A percentile compares a stretch with the other conserved stretches of the same genome.
phyloP scores from a whole-genome alignment of 2,113 vertebrate genomes.

The Setophaga petechia region DNA sequence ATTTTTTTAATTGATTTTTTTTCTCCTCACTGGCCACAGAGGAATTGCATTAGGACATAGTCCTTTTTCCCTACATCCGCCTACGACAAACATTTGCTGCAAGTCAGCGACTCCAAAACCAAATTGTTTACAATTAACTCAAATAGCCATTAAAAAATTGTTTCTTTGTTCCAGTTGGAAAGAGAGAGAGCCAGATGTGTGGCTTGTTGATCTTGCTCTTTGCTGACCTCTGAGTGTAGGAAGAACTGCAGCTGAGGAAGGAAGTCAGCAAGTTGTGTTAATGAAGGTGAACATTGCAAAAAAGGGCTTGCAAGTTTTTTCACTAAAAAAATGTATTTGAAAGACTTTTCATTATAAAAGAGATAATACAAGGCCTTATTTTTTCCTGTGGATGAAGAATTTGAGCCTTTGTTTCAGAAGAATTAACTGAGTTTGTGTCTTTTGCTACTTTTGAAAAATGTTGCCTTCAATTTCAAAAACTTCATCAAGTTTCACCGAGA shows the following conservation, averaged over 20 bases:
- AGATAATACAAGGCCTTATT: background rate
- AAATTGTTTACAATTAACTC: slow-evolving; percentile 69
- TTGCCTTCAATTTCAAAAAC: background rate
- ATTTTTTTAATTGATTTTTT: background rate
- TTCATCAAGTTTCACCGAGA: background rate
- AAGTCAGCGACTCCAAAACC: slow-evolving; percentile 40
- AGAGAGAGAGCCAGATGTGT: slow-evolving; percentile 57
- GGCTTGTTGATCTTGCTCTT: slow-evolving; percentile 58
- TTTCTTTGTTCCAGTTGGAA: slow-evolving; percentile 67
- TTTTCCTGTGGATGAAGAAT: background rate
- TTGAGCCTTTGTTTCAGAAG: background rate
- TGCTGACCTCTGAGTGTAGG: slow-evolving; percentile 56
- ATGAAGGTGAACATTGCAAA: slow-evolving; percentile 30
- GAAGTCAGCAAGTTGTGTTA: slow-evolving; percentile 47
- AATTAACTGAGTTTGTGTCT: background rate
- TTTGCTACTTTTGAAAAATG: background rate
- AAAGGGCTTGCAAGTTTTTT: background rate
- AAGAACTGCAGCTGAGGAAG: slow-evolving; percentile 64
- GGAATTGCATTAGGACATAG: slow-evolving; percentile 38
- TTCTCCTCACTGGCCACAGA: background rate
- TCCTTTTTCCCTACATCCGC: slow-evolving; percentile 39
- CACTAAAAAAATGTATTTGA: background rate
- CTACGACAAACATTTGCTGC: slow-evolving; percentile 55
- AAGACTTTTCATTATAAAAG: background rate
- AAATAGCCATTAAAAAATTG: slow-evolving; percentile 51